Evolutionary conservation across 1,140 invertebrate species (phyloP), one percentile per base, ranked within the genome.

Genomic region (Coptotermes formosanus): DNA sequence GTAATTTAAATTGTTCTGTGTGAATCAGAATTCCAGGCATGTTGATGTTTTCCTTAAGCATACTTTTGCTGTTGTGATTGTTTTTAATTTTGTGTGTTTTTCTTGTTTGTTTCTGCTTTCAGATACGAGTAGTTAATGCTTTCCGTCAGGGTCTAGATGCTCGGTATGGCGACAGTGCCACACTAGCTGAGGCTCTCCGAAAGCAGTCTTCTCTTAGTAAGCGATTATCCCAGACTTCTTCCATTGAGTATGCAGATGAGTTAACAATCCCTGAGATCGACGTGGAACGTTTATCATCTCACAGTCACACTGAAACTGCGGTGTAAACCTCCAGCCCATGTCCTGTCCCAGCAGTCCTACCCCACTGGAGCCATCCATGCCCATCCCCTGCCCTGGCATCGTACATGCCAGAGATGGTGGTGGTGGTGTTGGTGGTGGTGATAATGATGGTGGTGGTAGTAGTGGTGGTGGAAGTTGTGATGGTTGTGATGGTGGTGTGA

Each of bases 71-170:
- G 4, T 84, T 38, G 44, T 52, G 81, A 52, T 32, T 55, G 32
- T 38, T 82, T 82, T 16, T 52, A 82, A 75, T 59, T 82, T 82
- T n/a, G 52, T 32, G 81, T 87, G 81, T 87, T 85, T 88, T 86
- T 85, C 83, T 84, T 52, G 44, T 48, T 86, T 48, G 82, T 12
- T 59, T 89, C 85, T 90, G 91, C 90, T 95, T 95, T 90, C 95
- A 98, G 97, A 99, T 99, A 92, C 97, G 98, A 94, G 98, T 99
- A 94, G 97, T 99, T 93, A 99, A 99, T 94, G 98, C 98, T 93
- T 99, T 99, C 94, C 97, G 98, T 92, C 97, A 98, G 95, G 98
- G 97, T 91, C 94, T 99, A 93, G 98, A 99, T 94, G 94, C 96
- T 92, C 96, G 97, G 90, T 97, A 96, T 91, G 95, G 96, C 91